Evolutionary conservation across 2,113 vertebrate species (phyloP).

Genomic region (Heterochromis multidens): DNA sequence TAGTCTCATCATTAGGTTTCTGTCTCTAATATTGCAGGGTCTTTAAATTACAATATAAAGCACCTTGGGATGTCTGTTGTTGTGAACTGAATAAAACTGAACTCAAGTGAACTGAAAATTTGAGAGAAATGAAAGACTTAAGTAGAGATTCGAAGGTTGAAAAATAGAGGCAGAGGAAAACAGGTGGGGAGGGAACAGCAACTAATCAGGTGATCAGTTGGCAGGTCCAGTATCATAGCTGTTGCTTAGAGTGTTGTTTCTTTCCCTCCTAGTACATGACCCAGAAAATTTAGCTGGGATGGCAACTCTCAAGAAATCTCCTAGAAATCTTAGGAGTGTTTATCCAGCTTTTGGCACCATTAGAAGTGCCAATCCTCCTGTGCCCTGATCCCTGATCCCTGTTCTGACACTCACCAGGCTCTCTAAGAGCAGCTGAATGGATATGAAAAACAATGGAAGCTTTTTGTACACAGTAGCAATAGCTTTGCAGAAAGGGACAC

Average conservation of each 20-base stretch:
- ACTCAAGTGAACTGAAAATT: background rate
- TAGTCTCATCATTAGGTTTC: too few species aligned
- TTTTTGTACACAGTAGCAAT: constrained; percentile 14
- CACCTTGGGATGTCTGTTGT: background rate
- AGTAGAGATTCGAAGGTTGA: background rate
- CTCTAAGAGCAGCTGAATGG: background rate
- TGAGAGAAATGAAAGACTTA: background rate
- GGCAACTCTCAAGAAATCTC: constrained; percentile 48
- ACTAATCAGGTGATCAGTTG: constrained; percentile 11
- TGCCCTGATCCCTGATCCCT: constrained; percentile 38
- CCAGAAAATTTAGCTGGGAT: constrained; percentile 28
- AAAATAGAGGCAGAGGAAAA: background rate
- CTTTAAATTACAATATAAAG: background rate
- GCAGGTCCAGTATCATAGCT: background rate
- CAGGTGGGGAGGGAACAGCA: background rate
- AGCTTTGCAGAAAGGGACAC: background rate
- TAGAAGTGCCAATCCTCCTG: constrained; percentile 29
- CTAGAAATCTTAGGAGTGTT: constrained; percentile 47
- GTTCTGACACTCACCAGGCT: constrained; percentile 28
- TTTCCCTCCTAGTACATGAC: background rate
- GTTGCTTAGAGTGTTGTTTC: background rate
- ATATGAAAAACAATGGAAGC: constrained; percentile 35
- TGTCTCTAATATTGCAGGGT: background rate
- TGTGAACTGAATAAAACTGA: background rate
- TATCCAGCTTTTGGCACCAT: constrained; percentile 54